phyloP scores from a whole-genome alignment of 2,888 invertebrate species.

The Hymenopus coronatus region DNA sequence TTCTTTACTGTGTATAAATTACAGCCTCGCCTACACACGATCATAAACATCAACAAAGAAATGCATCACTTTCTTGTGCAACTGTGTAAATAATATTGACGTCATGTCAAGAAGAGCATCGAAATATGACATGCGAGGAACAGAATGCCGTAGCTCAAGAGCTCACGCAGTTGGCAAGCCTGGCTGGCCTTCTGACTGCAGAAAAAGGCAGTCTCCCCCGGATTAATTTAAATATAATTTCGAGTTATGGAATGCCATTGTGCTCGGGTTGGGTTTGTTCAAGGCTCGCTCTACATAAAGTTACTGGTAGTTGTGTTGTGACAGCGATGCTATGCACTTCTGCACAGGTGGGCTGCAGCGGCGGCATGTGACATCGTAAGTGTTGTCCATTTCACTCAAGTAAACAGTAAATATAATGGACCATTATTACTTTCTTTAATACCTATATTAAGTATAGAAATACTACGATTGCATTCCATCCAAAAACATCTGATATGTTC shows the following conservation, averaged over 20 bases:
- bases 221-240: background rate
- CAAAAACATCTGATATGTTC: too few relatives aligned
- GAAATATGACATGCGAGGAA: background rate
- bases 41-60: too few relatives aligned
- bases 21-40: too few relatives aligned
- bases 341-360: background rate
- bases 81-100: too few relatives aligned
- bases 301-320: background rate
- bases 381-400: background rate
- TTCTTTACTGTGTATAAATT: too few relatives aligned
- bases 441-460: too few relatives aligned
- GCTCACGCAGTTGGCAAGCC: background rate
- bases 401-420: too few relatives aligned
- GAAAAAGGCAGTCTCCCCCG: background rate
- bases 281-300: background rate
- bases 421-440: too few relatives aligned
- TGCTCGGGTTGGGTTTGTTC: background rate
- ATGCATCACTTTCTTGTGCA: too few relatives aligned
- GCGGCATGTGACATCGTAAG: background rate
- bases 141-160: background rate
- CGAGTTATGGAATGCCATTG: background rate
- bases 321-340: background rate
- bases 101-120: background rate
- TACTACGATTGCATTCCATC: too few relatives aligned
- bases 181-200: background rate